phyloP scores from a whole-genome alignment of 2,888 invertebrate species.

The Zaprionus lineosus region DNA sequence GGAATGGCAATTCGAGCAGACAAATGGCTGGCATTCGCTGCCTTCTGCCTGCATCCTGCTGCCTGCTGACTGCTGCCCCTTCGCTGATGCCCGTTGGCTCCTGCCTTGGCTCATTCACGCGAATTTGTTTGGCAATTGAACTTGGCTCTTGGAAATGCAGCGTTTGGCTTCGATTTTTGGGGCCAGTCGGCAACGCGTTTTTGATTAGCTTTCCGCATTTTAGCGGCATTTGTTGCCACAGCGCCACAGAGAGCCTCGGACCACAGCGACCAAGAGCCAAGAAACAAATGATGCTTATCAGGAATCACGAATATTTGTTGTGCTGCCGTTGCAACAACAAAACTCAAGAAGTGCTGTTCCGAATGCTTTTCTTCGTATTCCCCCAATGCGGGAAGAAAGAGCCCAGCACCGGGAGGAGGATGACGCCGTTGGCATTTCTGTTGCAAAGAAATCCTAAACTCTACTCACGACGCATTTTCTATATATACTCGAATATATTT shows the following conservation, averaged over 20 bases:
- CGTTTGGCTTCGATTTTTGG: slow-evolving; percentile 61
- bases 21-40: no score
- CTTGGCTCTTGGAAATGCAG: slow-evolving; percentile 76
- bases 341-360: slow-evolving; percentile 79
- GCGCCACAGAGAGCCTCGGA: slow-evolving; percentile 36
- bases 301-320: slow-evolving; percentile 83
- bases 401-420: slow-evolving; percentile 19
- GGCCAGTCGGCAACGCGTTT: slow-evolving; percentile 73
- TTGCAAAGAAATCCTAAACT: slow-evolving; percentile 78
- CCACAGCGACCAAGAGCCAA: slow-evolving; percentile 44
- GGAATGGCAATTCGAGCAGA: no score
- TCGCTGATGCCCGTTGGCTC: slow-evolving; percentile 24
- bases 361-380: slow-evolving; percentile 57
- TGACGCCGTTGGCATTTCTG: slow-evolving; percentile 42
- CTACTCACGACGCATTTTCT: slow-evolving; percentile 79
- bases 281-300: slow-evolving; percentile 80
- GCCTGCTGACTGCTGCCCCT: no score
- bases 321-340: slow-evolving; percentile 48
- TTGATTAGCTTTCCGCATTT: slow-evolving; percentile 81
- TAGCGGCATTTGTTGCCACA: slow-evolving; percentile 67
- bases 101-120: slow-evolving; percentile 68
- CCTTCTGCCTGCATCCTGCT: no score
- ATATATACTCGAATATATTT: slow-evolving; percentile 58
- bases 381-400: slow-evolving; percentile 6
- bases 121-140: slow-evolving; percentile 81